Evolutionary conservation across 2,113 vertebrate species (phyloP).

Genomic region (Cyanoramphus novaezelandiae): DNA sequence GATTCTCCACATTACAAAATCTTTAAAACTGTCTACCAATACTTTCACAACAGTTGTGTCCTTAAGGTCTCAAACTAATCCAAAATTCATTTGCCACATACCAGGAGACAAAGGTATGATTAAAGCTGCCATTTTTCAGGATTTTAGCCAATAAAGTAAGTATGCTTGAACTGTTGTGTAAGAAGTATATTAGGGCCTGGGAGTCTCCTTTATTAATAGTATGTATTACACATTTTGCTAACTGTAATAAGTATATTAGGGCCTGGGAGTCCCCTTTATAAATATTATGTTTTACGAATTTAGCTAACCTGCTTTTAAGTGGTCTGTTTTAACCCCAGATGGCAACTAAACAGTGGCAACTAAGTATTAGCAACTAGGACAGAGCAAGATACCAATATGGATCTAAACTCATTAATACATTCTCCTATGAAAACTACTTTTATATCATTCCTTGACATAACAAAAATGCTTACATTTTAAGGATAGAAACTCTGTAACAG

Average conservation of each 20-base stretch:
- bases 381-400: not conserved
- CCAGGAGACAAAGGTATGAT: not conserved
- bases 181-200: not conserved
- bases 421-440: not conserved
- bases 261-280: not conserved
- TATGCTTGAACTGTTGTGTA: not conserved
- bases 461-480: not conserved
- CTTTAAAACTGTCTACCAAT: not conserved
- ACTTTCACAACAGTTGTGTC: not conserved
- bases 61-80: not conserved
- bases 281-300: not conserved
- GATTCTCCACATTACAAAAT: not conserved
- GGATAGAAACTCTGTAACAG: not conserved
- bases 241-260: not conserved
- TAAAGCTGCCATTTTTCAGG: not conserved
- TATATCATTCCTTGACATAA: not conserved
- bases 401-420: not conserved
- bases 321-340: not conserved
- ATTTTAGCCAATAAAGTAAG: not conserved
- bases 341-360: not conserved
- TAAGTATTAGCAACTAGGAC: not conserved
- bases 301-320: not conserved
- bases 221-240: not conserved
- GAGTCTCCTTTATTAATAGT: not conserved
- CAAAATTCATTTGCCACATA: rapidly evolving